Evolutionary conservation across 2,888 invertebrate genomes (phyloP), one percentile per base, ranked within the genome.

Genomic region (Machimus atricapillus): DNA sequence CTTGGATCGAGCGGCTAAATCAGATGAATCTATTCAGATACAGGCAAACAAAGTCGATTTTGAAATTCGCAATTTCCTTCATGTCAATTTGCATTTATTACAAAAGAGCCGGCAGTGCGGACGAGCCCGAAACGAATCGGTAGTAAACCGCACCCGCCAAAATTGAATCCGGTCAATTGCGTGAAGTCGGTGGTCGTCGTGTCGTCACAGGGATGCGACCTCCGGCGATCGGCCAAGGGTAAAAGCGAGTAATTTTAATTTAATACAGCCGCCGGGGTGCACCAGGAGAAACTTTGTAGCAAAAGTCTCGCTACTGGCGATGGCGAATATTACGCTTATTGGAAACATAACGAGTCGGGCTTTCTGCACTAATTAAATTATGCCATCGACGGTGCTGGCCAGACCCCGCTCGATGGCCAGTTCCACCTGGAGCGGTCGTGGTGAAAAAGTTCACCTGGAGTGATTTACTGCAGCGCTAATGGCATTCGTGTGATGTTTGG

Each of bases 331-430:
- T 74, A 31, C 43, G 43, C 8, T 27, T 78, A 78, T 79, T 79
- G 79, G 79, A 56, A 23, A 12, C 27, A 52, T 52, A 79, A 78
- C 43, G 79, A 66, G 7, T 27, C 23, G 46, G 27, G 16, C 52
- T 66, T 31, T 79, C 52, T 23, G 52, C n/a, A 23, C 79, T 79
- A 79, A 79, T 79, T 79, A 79, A 79, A 79, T 79, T 79, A 79
- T 52, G 79, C 79, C 23, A 52, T 27, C 79, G 79, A 16, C 14
- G 46, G 9, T 12, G 27, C 7, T 79, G 31, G 31, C 52, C 23
- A 7, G 14, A 1, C 23, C 46, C 31, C 14, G 52, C 52, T 27
- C 52, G 27, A 56, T 23, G 16, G 23, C 9, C 31, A 79, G 79
- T 79, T 79, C 9, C 79, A 79, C 27, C 56, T 34, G 23, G 52